These are phyloP conservation scores for Pseudobourletiella spinata DNA, from an alignment of 1,140 invertebrate species.

Conservation along the genomic window DNA sequence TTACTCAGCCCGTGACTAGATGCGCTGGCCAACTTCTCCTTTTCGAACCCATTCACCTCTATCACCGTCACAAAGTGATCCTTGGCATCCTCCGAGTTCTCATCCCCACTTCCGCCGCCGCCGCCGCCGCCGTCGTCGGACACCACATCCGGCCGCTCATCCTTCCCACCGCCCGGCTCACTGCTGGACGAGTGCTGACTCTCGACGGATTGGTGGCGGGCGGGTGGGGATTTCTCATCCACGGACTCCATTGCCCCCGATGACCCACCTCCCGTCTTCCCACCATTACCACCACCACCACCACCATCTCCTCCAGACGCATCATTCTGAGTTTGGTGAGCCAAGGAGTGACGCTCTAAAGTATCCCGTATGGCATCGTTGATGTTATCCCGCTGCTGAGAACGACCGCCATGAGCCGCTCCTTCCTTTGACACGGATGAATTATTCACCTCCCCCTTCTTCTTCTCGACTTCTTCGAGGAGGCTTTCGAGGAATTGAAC, in stretches of 20 bases:
- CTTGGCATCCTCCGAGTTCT: constrained; percentile 13
- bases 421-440: neutral
- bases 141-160: neutral
- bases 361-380: constrained; percentile 39
- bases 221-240: neutral
- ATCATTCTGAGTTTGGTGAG: neutral
- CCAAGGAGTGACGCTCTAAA: constrained; percentile 38
- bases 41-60: constrained; percentile 57
- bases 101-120: neutral
- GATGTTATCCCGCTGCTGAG: constrained; percentile 34
- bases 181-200: neutral
- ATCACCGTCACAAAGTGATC: constrained; percentile 76
- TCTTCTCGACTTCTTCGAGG: constrained; percentile 68
- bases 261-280: neutral
- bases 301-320: neutral
- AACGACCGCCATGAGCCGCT: constrained; percentile 24
- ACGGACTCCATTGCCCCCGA: neutral
- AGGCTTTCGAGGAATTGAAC: constrained; percentile 77
- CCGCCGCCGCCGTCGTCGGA: neutral
- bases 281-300: neutral
- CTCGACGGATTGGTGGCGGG: neutral
- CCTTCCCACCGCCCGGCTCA: constrained; percentile 1
- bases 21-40: constrained; percentile 8
- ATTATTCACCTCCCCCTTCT: constrained; percentile 42
- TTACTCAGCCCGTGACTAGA: constrained; percentile 20